Evolutionary conservation across 2,888 invertebrate species (phyloP).

Genomic region (Cloeon dipterum): DNA sequence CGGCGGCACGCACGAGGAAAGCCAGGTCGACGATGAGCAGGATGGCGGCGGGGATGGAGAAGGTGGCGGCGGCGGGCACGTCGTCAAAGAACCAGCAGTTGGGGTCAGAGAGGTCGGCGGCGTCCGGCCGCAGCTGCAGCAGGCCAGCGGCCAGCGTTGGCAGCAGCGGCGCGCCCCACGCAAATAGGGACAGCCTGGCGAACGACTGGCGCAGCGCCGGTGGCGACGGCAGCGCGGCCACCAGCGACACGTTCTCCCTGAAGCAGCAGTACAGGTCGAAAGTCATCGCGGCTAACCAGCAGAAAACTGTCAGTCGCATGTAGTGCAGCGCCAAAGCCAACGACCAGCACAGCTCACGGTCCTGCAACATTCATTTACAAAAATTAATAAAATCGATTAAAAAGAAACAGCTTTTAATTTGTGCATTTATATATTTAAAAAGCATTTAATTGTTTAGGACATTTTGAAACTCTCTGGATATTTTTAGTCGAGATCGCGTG

Average conservation of each 20-base stretch:
- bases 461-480: too few relatives aligned
- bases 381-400: too few relatives aligned
- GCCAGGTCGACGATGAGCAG: slow-evolving; percentile 22
- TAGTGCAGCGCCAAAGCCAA: slow-evolving; percentile 38
- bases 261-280: slow-evolving; percentile 32
- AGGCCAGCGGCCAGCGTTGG: slow-evolving; percentile 26
- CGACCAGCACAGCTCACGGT: slow-evolving; percentile 31
- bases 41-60: slow-evolving; percentile 24
- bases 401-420: too few relatives aligned
- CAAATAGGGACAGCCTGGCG: slow-evolving; percentile 32
- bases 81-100: slow-evolving; percentile 31
- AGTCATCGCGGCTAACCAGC: slow-evolving; percentile 42
- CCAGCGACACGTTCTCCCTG: slow-evolving; percentile 21
- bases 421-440: too few relatives aligned
- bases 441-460: too few relatives aligned
- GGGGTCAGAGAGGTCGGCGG: slow-evolving; percentile 19
- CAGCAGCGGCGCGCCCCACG: slow-evolving; percentile 36
- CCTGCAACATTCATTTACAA: slow-evolving; percentile 24
- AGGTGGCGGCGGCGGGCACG: slow-evolving; percentile 23
- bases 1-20: slow-evolving; percentile 26
- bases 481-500: too few relatives aligned
- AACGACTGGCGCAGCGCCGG: slow-evolving; percentile 18
- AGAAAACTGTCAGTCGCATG: slow-evolving; percentile 35
- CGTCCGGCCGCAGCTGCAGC: slow-evolving; percentile 25
- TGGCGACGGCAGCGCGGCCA: slow-evolving; percentile 18